Evolutionary conservation across 2,113 vertebrate species (phyloP), one percentile per base, ranked within the genome.

Genomic region (Phaetusa simplex): DNA sequence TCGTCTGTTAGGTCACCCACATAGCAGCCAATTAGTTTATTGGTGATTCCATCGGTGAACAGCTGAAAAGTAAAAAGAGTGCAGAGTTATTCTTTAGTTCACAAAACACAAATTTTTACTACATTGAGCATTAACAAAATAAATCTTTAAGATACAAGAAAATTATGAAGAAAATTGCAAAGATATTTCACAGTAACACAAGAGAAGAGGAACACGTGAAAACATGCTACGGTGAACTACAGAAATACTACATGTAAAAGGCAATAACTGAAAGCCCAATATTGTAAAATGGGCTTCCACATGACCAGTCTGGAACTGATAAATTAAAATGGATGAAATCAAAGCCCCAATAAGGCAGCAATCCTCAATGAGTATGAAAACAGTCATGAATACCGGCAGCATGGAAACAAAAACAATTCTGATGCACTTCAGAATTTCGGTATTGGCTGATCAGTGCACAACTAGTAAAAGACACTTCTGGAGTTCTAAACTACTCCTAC

Each of bases 11-110:
- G 79, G 9, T 99, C 83, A 6, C 98, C 99, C 90, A 99, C 97
- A 0, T 99, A 99, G 97, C 99, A 99, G 95, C 99, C 99, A 65
- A 99, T 98, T 87, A 99, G 97, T 85, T 99, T 99, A 84, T 99
- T 99, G 92, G 99, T 99, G 88, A 99, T 99, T 19, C 99, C 99
- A 53, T 99, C 99, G 1, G 99, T 99, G 97, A 99, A 99, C 27
- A 99, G 97, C 99, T 99, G 97, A 18, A 80, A 95, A 55, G 26
- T 27, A 94, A 96, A 59, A 27, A 56, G 29, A 58, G 47, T 1
- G 7, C 6, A 19, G 18, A 5, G 13, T 34, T 59, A 36, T 17
- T 76, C n/a, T 64, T 62, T 3, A 43, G 47, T 8, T 78, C 76
- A 29, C 8, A 11, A 53, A 50, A 47, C 6, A 40, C 11, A 47